Base-by-base conservation (phyloP, 2,797 vertebrate species). In the Phoxinus dragarum region DNA sequence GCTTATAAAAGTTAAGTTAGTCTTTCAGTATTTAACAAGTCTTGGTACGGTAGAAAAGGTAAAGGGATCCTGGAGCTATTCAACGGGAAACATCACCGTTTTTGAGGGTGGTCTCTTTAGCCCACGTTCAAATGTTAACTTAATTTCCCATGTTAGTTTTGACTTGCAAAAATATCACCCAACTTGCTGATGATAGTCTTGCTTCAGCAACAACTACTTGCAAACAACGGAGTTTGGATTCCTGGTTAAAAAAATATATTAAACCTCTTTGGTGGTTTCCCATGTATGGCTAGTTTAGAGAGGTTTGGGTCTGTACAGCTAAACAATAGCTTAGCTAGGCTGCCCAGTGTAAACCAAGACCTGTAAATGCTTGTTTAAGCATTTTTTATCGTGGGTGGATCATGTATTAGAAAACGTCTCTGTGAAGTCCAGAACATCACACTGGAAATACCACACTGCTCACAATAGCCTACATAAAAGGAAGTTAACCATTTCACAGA, bases 401-500 rank as follows among this genome's bases (percentile, higher is more conserved):
- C n/a, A n/a, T n/a, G n/a, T n/a, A n/a, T n/a, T n/a, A n/a, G 17
- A 56, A 21, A 2, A 0, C 2, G 1, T 0, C 0, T 21, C 19
- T 0, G 89, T 79, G 6, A 73, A 2, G 0, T 95, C 93, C 2
- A 0, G 76, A 1, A 64, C 2, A 0, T 76, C 0, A 67, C n/a
- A 19, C 80, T 94, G 95, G 95, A 0, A 72, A 73, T 16, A 6
- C 27, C 8, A 3, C 0, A 0, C 0, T 19, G 17, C 0, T 69
- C 10, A 42, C 5, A 7, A 14, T 12, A n/a, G n/a, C n/a, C n/a
- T n/a, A 47, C 21, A 69, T 2, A 1, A 2, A 92, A 90, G 93
- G 1, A 0, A 0, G 21, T 76, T 34, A 66, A 66, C 6, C 1
- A 17, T 66, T 66, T 17, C 1, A 17, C 64, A 66, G 64, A 66